phyloP scores from a whole-genome alignment of 2,113 vertebrate genomes.

The Paradisaea rubra region DNA sequence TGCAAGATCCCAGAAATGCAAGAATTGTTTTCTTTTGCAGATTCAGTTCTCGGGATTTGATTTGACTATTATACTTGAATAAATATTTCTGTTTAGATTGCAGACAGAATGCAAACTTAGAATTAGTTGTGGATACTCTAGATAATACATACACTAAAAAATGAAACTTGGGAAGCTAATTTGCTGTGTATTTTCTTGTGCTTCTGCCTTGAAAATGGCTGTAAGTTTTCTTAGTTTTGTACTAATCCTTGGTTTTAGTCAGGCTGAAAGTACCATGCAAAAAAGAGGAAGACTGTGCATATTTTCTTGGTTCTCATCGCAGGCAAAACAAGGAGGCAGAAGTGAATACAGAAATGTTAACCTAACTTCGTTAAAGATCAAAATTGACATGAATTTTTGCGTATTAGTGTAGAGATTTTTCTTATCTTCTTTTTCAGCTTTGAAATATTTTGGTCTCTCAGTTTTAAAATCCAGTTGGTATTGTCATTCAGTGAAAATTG shows the following conservation, averaged over 20 bases:
- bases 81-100: not conserved
- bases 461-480: not conserved
- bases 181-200: not conserved
- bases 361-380: not conserved
- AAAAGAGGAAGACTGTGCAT: not conserved
- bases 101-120: not conserved
- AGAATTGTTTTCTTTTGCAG: not conserved
- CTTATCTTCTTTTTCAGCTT: not conserved
- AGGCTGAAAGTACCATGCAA: not conserved
- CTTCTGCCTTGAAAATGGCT: not conserved
- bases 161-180: not conserved
- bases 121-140: not conserved
- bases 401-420: not conserved
- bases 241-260: not conserved
- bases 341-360: not conserved
- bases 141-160: not conserved
- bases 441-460: not conserved
- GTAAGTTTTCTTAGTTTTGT: not conserved
- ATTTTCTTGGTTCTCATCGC: slow-evolving; percentile 6
- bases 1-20: not conserved
- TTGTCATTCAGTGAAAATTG: not conserved
- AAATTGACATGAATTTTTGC: not conserved
- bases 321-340: not conserved
- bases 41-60: not conserved
- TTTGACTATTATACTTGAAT: not conserved